These are phyloP conservation scores for Gymnodraco acuticeps DNA, from an alignment of 2,797 vertebrate species.

Conservation along the genomic window DNA sequence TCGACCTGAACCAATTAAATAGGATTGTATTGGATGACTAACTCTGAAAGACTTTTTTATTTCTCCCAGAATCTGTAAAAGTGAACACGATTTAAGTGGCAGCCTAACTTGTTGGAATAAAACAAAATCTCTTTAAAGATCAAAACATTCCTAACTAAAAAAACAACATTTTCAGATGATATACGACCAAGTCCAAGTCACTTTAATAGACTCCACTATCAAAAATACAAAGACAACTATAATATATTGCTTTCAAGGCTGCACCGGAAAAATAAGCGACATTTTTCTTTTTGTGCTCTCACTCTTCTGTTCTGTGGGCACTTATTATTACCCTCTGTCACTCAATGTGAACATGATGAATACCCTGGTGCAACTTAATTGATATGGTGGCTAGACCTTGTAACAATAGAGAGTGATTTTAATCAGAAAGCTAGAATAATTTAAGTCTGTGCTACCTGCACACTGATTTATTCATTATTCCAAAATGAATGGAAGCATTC, in stretches of 20 bases:
- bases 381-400: background rate
- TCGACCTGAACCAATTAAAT: background rate
- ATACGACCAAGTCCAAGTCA: background rate
- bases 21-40: background rate
- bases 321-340: background rate
- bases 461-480: slow-evolving; percentile 17
- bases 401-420: background rate
- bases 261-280: background rate
- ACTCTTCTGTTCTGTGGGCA: background rate
- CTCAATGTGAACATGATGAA: background rate
- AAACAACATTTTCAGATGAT: background rate
- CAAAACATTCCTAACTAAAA: background rate
- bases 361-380: background rate
- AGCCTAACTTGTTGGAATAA: background rate
- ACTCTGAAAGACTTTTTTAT: background rate
- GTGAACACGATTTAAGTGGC: background rate
- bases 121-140: background rate
- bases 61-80: background rate
- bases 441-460: slow-evolving; percentile 1
- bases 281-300: background rate
- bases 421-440: background rate
- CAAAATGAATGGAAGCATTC: background rate
- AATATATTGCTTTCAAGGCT: no score
- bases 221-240: no score
- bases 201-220: no score